phyloP scores from a whole-genome alignment of 2,797 vertebrate species.

The Pseudotriccus pelzelni region DNA sequence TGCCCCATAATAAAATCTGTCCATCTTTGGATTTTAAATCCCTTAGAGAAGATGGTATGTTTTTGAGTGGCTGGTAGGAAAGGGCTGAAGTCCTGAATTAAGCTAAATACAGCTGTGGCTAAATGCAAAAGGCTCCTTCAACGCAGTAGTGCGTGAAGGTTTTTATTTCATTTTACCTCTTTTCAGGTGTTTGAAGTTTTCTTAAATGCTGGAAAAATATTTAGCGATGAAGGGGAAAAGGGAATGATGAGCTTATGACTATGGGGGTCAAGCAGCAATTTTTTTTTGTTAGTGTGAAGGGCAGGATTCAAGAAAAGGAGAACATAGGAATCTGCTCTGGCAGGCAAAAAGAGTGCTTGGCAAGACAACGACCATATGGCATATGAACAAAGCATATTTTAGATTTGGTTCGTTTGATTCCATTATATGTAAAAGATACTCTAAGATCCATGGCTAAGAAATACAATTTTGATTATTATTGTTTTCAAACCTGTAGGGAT shows the following conservation, averaged over 20 bases:
- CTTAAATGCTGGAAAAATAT: neutral
- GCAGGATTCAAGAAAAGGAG: neutral
- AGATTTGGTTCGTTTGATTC: slow-evolving; percentile 41
- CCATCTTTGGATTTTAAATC: neutral
- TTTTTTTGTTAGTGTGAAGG: neutral
- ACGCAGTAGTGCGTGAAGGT: rapidly evolving
- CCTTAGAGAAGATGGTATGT: rapidly evolving
- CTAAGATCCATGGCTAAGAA: slow-evolving; percentile 16
- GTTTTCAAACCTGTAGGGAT: slow-evolving; percentile 40
- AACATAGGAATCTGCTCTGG: neutral
- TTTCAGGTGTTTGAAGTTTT: neutral
- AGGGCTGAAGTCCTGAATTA: neutral
- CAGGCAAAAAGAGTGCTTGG: slow-evolving; percentile 12
- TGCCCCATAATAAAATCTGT: rapidly evolving
- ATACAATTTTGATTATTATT: neutral
- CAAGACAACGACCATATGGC: neutral
- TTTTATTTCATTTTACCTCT: neutral
- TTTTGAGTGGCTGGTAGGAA: neutral
- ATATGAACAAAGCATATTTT: slow-evolving; percentile 40
- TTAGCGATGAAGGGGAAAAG: neutral
- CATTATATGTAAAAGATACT: slow-evolving; percentile 36
- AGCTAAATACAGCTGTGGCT: neutral
- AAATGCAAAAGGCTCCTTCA: neutral
- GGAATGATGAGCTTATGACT: neutral
- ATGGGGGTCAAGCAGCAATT: neutral